Conservation (phyloP, 1,140 invertebrate species). For the Pissodes strobi region DNA sequence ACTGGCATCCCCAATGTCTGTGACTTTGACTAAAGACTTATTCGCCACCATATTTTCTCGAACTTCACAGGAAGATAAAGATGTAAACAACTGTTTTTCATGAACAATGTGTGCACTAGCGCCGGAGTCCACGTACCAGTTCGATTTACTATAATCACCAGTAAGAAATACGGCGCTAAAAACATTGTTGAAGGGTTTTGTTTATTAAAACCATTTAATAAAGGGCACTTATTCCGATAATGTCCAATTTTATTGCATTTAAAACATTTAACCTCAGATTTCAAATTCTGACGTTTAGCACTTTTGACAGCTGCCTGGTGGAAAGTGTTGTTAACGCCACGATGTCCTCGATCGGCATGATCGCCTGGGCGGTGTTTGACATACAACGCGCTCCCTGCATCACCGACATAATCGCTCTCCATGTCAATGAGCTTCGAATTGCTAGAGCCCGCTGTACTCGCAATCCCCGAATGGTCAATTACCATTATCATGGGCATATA, state of each 20-base stretch:
- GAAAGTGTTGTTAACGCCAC: too few relatives aligned
- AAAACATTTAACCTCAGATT: constrained; percentile 10
- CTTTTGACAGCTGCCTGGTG: too few relatives aligned
- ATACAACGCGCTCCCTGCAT: constrained; percentile 9
- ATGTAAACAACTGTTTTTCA: neutral
- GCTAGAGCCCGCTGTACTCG: constrained; percentile 33
- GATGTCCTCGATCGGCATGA: too few relatives aligned
- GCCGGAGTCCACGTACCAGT: constrained; percentile 45
- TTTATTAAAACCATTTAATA: neutral
- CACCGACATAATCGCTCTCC: neutral
- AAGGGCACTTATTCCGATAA: constrained; percentile 20
- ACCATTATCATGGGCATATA: constrained; percentile 54
- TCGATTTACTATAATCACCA: too few relatives aligned
- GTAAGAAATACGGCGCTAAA: constrained; percentile 32
- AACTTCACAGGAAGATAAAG: neutral
- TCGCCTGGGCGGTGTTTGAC: neutral
- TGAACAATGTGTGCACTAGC: constrained; percentile 34
- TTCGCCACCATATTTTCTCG: constrained; percentile 19
- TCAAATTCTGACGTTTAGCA: neutral
- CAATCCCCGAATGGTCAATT: constrained; percentile 40
- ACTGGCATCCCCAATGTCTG: neutral
- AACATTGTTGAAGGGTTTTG: neutral
- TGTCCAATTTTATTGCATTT: constrained; percentile 23
- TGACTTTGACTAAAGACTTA: neutral
- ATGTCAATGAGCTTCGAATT: constrained; percentile 36